Evolutionary conservation across 2,888 invertebrate genomes (phyloP).

Genomic region (Anoplius nigerrimus): DNA sequence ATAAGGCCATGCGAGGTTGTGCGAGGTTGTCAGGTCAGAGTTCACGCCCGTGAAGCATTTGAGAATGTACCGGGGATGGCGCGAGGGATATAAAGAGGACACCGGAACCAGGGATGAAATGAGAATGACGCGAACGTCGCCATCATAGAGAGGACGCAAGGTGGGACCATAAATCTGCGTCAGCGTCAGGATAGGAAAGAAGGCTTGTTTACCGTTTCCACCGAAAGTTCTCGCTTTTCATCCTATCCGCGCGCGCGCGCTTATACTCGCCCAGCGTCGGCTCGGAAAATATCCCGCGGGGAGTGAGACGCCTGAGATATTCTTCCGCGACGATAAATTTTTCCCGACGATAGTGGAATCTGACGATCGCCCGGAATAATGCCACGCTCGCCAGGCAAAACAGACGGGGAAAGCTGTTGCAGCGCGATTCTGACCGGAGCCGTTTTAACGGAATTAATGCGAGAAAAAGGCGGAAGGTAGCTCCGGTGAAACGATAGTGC

Average conservation of each 20-base stretch:
- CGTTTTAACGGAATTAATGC: no score
- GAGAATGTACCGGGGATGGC: no score
- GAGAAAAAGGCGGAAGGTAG: no score
- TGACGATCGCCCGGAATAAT: no score
- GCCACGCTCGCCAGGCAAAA: not conserved
- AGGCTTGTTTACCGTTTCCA: constrained; percentile 52
- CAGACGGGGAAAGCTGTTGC: no score
- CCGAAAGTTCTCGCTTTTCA: constrained; percentile 16
- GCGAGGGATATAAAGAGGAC: no score
- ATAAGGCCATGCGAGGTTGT: no score
- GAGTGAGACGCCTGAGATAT: no score
- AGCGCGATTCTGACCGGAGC: no score
- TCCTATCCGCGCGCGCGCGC: constrained; percentile 7
- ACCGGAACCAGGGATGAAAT: not conserved
- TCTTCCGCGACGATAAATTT: no score
- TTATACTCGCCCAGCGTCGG: not conserved
- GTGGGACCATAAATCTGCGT: constrained; percentile 43
- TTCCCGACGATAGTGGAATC: no score
- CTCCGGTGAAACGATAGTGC: constrained; percentile 4
- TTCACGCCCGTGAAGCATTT: not conserved
- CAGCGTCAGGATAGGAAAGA: constrained; percentile 29
- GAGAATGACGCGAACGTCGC: not conserved
- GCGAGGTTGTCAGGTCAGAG: constrained; percentile 5
- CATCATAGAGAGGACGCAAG: constrained; percentile 7
- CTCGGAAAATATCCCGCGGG: no score